Base-by-base conservation (phyloP, 2,113 vertebrate species). In the Pachyramphus minor region DNA sequence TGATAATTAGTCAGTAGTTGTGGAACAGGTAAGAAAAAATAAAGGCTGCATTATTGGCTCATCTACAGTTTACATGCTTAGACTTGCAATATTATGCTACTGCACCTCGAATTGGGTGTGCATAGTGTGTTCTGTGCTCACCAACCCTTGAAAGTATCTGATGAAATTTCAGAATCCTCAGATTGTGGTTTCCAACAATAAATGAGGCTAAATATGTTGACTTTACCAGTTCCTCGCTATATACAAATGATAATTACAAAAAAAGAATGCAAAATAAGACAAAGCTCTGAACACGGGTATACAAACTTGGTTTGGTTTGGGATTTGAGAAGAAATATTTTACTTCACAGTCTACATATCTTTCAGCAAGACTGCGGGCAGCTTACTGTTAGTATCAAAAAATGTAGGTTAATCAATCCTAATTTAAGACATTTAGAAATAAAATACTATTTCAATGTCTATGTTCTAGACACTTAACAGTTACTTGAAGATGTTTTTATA, bases 21-120 rank as follows among this genome's bases (percentile, higher is more conserved):
- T 0, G 0, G 30, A 85, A 55, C 4, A 67, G 5, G 5, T 11
- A 15, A 31, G 27, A 5, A 6, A 22, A 11, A 81, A 72, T 33
- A 78, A 39, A 67, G 53, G 17, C 3, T 58, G 7, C 4, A 1
- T 11, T n/a, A 13, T 33, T 37, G 22, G 5, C 4, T 83, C 6
- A 55, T 64, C n/a, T 64, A 31, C 12, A 30, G 3, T 45, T 52
- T 42, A 33, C 8, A 27, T 71, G 1, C 10, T 62, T 74, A 62
- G 23, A 72, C 10, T 53, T 20, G 31, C 4, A 41, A 18, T 41
- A 4, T 16, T 37, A 6, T 67, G 31, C 3, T 55, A 20, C 31
- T 59, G 22, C 15, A 81, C 9, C 8, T 11, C 21, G 50, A 59
- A 72, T 3, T 55, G 19, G 28, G 50, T 75, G 11, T 31, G 5